Evolutionary conservation across 2,888 invertebrate species (phyloP), one percentile per base, ranked within the genome.

Genomic region (Drosophila crucigera): DNA sequence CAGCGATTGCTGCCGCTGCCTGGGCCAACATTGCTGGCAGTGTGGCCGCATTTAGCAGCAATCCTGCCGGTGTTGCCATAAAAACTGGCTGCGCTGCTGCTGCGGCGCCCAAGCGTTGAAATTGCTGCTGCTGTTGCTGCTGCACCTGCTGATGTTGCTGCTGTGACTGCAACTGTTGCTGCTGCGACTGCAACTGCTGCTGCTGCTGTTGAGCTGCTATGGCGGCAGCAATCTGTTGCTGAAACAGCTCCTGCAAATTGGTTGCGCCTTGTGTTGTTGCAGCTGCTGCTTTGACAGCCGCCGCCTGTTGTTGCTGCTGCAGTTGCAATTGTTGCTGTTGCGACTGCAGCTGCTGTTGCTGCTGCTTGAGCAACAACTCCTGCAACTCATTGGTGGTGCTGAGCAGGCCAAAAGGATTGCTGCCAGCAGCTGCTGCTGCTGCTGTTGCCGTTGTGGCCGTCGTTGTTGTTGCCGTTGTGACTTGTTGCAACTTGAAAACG

Each of bases 401-500:
- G 62, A 92, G 82, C 31, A 92, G 70, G 1, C 90, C 91, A n/a
- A 91, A 92, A 0, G 92, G 92, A 81, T 91, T 92, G 39, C 76
- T 72, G n/a, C 86, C 72, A 4, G 90, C 72, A 0, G 91, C 83
- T 7, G 90, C 72, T 0, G 91, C 83, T 11, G 90, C 87, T 22
- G 92, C 84, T 2, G 91, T 91, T 3, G 92, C 91, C 0, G 92
- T 91, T 11, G 92, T 92, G 10, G 92, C 92, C 9, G 92, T 92
- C 16, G 92, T 92, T 9, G 92, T 92, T 1, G 92, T 92, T 16
- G 92, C 92, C 0, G 92, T 92, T 2, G 92, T 92, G 53, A 92
- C 92, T 70, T 92, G 92, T 35, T 93, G 93, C 65, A 94, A 73
- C 81, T 94, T 94, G 52, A 94, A 93, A 22, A 94, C 93, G 33